These are phyloP conservation scores for Megastigmus dorsalis DNA, from an alignment of 2,888 invertebrate species.

Conservation along the genomic window DNA sequence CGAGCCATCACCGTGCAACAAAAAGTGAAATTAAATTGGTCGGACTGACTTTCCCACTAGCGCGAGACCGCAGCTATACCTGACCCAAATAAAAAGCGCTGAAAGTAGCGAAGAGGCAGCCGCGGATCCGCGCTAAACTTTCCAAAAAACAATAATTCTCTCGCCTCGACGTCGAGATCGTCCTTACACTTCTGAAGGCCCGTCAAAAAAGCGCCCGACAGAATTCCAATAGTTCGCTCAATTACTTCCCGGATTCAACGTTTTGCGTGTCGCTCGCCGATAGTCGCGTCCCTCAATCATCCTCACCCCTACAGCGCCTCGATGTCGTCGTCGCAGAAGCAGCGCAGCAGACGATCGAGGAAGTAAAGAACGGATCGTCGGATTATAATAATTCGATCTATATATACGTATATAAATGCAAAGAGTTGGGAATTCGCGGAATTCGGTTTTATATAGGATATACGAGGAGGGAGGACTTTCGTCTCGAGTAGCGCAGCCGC, in stretches of 20 bases:
- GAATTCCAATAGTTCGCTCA: slow-evolving; percentile 25
- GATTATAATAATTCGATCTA: slow-evolving; percentile 44
- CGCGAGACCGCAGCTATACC: too few relatives aligned
- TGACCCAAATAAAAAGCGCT: too few relatives aligned
- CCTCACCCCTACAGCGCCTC: neutral
- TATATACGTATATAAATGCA: too few relatives aligned
- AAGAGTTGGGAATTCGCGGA: neutral
- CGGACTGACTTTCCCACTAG: too few relatives aligned
- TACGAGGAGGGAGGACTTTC: too few relatives aligned
- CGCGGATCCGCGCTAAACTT: neutral
- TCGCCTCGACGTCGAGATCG: neutral
- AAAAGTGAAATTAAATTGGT: too few relatives aligned
- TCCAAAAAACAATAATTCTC: neutral
- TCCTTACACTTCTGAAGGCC: neutral
- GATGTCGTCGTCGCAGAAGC: too few relatives aligned
- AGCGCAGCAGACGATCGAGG: too few relatives aligned
- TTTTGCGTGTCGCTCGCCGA: neutral
- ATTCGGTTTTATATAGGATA: too few relatives aligned
- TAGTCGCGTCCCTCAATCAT: slow-evolving; percentile 2
- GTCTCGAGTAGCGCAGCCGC: slow-evolving; percentile 25
- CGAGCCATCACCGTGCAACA: too few relatives aligned
- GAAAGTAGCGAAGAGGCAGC: too few relatives aligned
- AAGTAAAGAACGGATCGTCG: slow-evolving; percentile 35
- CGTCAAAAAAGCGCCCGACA: slow-evolving; percentile 16
- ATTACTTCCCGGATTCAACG: slow-evolving; percentile 27